These are phyloP conservation scores for Phasia obesa DNA, from an alignment of 2,888 invertebrate genomes.

Conservation along the genomic window DNA sequence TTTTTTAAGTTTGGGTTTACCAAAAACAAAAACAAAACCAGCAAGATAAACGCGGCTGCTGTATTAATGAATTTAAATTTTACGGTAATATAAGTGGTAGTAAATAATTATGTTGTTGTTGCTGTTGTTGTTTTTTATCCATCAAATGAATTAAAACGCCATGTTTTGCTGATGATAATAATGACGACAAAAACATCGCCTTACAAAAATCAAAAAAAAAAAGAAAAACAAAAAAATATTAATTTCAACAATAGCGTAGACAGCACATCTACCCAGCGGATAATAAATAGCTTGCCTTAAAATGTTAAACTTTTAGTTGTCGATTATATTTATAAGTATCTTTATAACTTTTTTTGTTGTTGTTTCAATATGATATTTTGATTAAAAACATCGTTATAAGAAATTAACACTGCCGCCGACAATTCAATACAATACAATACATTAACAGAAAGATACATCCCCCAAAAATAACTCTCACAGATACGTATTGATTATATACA, in stretches of 20 bases:
- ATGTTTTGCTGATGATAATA: conserved; percentile 61
- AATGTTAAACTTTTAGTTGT: conserved; percentile 51
- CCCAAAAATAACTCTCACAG: neutral
- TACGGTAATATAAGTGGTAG: conserved; percentile 23
- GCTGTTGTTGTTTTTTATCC: conserved; percentile 37
- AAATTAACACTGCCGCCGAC: conserved; percentile 62
- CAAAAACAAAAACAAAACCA: conserved; percentile 6
- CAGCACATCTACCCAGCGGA: conserved; percentile 46
- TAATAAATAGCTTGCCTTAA: conserved; percentile 51
- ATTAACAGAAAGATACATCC: neutral
- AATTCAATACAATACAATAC: conserved; percentile 13
- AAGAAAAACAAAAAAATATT: neutral
- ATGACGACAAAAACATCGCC: conserved; percentile 31
- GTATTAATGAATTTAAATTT: conserved; percentile 45
- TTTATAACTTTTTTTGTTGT: conserved; percentile 35
- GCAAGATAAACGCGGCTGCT: conserved; percentile 22
- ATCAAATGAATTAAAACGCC: conserved; percentile 65
- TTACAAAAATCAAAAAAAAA: conserved; percentile 8
- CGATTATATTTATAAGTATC: conserved; percentile 30
- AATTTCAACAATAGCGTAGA: conserved; percentile 13
- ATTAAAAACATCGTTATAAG: conserved; percentile 65
- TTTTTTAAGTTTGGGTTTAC: conserved; percentile 43
- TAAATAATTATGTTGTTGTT: conserved; percentile 36
- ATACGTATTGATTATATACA: conserved; percentile 24
- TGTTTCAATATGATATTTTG: conserved; percentile 48